Base-by-base conservation (phyloP, 2,797 vertebrate species). In the Dicrostonyx torquatus region DNA sequence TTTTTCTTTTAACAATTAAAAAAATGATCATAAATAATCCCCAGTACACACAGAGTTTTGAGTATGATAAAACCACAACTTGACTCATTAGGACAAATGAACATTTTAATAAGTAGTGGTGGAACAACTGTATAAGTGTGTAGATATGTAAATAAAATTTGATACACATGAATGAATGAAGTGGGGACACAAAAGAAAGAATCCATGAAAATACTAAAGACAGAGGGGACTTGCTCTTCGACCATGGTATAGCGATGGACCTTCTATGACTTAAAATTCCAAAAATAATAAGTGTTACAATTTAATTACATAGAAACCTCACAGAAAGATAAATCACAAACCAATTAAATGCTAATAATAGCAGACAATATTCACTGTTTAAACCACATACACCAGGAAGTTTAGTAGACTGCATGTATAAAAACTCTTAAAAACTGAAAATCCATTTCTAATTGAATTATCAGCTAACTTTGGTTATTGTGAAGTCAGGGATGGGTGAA, bases 351-450 rank as follows among this genome's bases (percentile, higher is more conserved):
- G 22, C 15, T 7, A 58, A 43, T 6, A 45, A 7, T 45, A 88
- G 34, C 22, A 90, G 15, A 84, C 45, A 58, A 50, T 48, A 62
- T 72, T 48, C 45, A 48, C 14, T 77, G 13, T 14, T 34, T 34
- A 80, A 73, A 78, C 22, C 34, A 76, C 31, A 76, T 17, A 45
- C 7, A 53, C 45, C 80, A 15, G 2, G 5, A 22, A 66, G 18
- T 18, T 48, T 64, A 83, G 34, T 34, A 78, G 6, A 9, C 14
- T 82, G 66, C 72, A 22, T 73, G n/a, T 91, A 76, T 48, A 82
- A 62, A 90, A 85, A 73, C 50, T 79, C 64, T 73, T 34, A 60
- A 94, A 96, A 96, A 58, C 7, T 40, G 20, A 87, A 87, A 55
- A 66, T 3, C 15, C 5, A 40, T 55, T 53, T 72, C 5, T 40